Evolutionary conservation across 2,797 vertebrate genomes (phyloP).

Genomic region (Microctenopoma steveboyesi): DNA sequence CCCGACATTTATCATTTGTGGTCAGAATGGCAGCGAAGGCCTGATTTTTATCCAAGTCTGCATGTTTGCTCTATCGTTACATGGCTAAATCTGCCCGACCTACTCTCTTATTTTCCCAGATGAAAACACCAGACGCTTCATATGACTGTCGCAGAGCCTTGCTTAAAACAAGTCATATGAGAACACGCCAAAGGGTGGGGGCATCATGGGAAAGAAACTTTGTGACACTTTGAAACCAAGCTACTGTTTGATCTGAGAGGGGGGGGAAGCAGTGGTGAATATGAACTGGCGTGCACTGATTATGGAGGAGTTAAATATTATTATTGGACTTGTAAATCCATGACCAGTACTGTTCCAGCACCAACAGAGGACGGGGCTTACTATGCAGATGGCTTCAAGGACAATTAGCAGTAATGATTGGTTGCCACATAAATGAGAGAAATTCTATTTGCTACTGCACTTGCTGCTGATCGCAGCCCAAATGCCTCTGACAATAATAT

Average conservation of each 20-base stretch:
- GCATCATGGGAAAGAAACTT: conserved; percentile 68
- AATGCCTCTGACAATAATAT: conserved; percentile 74
- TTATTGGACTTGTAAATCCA: conserved; percentile 78
- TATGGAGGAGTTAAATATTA: conserved; percentile 68
- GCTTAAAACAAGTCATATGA: conserved; percentile 69
- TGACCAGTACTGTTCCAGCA: conserved; percentile 70
- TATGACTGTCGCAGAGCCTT: conserved; percentile 61
- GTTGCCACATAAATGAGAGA: conserved; percentile 80
- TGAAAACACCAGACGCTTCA: conserved; percentile 70
- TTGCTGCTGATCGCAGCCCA: conserved; percentile 77
- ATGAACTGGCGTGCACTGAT: conserved; percentile 56
- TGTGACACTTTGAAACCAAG: conserved; percentile 58
- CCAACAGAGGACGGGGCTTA: conserved; percentile 73
- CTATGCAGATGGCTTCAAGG: conserved; percentile 82
- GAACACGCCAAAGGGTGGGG: conserved; percentile 55
- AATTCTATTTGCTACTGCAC: conserved; percentile 78
- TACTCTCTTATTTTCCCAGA: conserved; percentile 77
- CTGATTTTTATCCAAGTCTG: conserved; percentile 73
- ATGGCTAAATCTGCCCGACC: conserved; percentile 74
- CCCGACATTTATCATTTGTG: conserved; percentile 80
- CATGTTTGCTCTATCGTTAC: conserved; percentile 73
- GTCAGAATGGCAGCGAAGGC: conserved; percentile 72
- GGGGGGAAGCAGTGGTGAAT: conserved; percentile 41
- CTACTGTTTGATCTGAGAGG: conserved; percentile 65
- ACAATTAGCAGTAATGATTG: conserved; percentile 83